These are phyloP conservation scores for Orthosia gracilis DNA, from an alignment of 2,888 invertebrate genomes.

Conservation along the genomic window DNA sequence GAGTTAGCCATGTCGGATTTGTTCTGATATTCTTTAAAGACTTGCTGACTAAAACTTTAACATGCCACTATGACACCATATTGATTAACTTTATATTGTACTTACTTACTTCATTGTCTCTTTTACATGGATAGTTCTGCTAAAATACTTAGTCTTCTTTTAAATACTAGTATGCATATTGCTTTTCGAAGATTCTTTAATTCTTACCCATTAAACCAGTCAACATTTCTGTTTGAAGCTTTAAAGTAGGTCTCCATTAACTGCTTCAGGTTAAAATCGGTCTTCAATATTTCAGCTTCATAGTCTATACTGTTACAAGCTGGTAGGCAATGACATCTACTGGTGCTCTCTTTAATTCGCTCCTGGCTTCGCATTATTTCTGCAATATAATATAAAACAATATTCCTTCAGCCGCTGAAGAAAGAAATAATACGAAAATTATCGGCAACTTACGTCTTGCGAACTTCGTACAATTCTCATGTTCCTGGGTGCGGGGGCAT, in stretches of 20 bases:
- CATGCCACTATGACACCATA: too few relatives aligned
- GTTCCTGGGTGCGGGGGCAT: slow-evolving; percentile 44
- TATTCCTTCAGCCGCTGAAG: neutral
- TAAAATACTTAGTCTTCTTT: neutral
- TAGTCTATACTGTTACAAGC: slow-evolving; percentile 92
- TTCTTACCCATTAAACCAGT: slow-evolving; percentile 7
- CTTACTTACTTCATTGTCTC: neutral
- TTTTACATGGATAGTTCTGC: too few relatives aligned
- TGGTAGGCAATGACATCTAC: slow-evolving; percentile 68
- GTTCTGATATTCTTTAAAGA: too few relatives aligned
- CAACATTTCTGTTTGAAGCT: neutral
- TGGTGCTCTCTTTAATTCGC: neutral
- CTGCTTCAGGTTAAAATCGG: slow-evolving; percentile 84
- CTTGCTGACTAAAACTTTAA: too few relatives aligned
- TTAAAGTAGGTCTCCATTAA: neutral
- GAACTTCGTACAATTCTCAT: rapidly evolving
- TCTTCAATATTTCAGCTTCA: slow-evolving; percentile 92
- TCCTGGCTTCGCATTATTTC: slow-evolving; percentile 50
- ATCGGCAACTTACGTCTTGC: slow-evolving; percentile 49
- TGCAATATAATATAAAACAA: slow-evolving; percentile 34
- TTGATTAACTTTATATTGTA: neutral
- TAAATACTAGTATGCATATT: neutral
- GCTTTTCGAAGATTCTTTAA: neutral
- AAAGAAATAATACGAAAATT: neutral
- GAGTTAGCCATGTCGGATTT: too few relatives aligned